Percentiles rank a stretch among this genome's conserved stretches.
Conservation (phyloP, 2,113 vertebrate species). For the Charadrius vociferus region DNA sequence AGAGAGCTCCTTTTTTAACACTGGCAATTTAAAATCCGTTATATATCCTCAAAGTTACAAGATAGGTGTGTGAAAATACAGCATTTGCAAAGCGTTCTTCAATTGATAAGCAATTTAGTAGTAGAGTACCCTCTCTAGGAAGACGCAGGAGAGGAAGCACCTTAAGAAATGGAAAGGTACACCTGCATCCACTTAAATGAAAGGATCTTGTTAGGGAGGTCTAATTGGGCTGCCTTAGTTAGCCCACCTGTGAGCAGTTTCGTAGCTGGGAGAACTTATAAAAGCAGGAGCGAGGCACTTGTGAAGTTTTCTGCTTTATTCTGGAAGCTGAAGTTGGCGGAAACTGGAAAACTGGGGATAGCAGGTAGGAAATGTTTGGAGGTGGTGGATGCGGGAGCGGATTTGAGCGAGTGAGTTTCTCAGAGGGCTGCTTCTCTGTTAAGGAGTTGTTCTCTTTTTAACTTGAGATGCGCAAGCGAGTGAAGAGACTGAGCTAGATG, state of each 20-base stretch:
- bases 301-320: neutral
- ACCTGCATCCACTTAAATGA: constrained; percentile 43
- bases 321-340: neutral
- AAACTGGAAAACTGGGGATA: neutral
- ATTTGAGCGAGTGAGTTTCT: neutral
- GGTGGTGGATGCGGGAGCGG: neutral
- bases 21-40: neutral
- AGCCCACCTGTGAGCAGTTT: neutral
- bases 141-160: neutral
- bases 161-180: neutral
- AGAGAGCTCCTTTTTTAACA: neutral
- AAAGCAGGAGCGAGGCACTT: neutral
- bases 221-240: neutral
- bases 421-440: neutral
- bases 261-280: neutral
- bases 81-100: neutral
- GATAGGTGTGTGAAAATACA: neutral
- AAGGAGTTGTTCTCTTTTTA: neutral
- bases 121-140: neutral
- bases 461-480: fast-evolving
- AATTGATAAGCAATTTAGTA: neutral
- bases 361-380: neutral
- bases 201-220: neutral
- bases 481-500: neutral
- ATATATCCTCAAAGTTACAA: neutral